These are phyloP conservation scores for Oreocharis arfaki DNA, from an alignment of 2,113 vertebrate genomes.

Conservation along the genomic window DNA sequence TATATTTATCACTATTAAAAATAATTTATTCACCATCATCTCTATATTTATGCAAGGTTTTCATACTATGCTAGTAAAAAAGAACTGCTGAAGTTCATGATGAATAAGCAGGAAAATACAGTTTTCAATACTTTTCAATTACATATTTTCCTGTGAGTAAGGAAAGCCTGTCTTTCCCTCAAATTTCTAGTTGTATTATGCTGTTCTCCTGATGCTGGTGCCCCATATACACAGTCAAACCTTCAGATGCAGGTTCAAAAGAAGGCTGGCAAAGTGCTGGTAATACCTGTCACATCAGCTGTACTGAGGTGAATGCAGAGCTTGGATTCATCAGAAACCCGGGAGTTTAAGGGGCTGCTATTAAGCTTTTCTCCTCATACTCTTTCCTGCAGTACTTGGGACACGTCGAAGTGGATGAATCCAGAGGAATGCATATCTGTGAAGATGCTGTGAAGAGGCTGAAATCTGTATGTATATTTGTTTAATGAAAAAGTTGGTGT, in stretches of 20 bases:
- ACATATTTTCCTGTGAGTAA: rapidly evolving
- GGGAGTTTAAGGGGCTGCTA: neutral
- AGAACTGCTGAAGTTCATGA: neutral
- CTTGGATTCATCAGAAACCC: neutral
- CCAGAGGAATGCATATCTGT: conserved; percentile 98
- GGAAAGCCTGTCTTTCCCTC: neutral
- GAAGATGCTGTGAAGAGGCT: conserved; percentile 98
- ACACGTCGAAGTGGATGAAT: conserved; percentile 97
- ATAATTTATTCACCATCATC: neutral
- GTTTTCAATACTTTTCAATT: neutral
- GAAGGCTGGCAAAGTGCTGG: neutral
- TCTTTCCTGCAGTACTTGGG: conserved; percentile 86
- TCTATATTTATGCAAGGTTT: neutral
- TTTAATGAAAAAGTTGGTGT: conserved; percentile 6
- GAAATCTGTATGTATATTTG: conserved; percentile 90
- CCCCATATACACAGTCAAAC: neutral
- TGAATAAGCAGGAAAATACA: neutral
- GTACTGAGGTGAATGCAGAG: neutral
- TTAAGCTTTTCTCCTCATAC: neutral
- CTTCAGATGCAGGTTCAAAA: neutral
- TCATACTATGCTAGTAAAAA: neutral
- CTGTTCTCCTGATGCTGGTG: neutral
- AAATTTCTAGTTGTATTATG: neutral
- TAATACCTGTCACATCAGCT: neutral
- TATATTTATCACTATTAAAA: neutral